Conservation (phyloP, 2,113 vertebrate species). For the Salminus brasiliensis region DNA sequence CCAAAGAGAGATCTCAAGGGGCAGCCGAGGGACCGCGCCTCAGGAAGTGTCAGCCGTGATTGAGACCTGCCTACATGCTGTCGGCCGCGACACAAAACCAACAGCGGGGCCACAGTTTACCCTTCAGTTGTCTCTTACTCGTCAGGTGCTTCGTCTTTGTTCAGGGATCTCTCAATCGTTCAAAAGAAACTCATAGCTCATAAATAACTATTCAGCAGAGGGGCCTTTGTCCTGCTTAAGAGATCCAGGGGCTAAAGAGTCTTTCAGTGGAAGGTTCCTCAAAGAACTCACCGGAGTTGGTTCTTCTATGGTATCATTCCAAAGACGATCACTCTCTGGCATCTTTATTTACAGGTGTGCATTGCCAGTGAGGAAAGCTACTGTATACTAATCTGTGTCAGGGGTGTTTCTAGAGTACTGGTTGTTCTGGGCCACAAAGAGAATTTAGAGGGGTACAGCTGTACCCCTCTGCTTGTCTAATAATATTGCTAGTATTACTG, state of each 20-base stretch:
- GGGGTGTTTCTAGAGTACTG: too few relatives aligned
- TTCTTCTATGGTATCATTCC: too few relatives aligned
- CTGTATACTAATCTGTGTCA: too few relatives aligned
- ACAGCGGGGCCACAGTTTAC: slow-evolving; percentile 20
- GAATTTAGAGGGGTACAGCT: too few relatives aligned
- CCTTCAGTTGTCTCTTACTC: neutral
- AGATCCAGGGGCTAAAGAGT: neutral
- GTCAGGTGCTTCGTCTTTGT: neutral
- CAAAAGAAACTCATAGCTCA: neutral
- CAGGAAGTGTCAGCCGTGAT: slow-evolving; percentile 37
- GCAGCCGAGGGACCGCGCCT: slow-evolving; percentile 16
- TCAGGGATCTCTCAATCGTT: neutral
- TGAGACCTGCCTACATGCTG: slow-evolving; percentile 34
- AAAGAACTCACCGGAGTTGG: too few relatives aligned
- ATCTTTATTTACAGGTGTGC: too few relatives aligned
- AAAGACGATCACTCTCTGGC: too few relatives aligned
- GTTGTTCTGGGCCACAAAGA: too few relatives aligned
- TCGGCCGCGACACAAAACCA: slow-evolving; percentile 28
- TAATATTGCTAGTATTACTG: too few relatives aligned
- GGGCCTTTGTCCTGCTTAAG: neutral
- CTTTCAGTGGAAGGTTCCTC: too few relatives aligned
- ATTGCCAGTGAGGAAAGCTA: too few relatives aligned
- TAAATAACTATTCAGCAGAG: neutral
- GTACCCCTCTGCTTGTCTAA: too few relatives aligned
- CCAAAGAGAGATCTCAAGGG: slow-evolving; percentile 38